phyloP scores from a whole-genome alignment of 2,797 vertebrate species.

The Halcyon chelicuti region DNA sequence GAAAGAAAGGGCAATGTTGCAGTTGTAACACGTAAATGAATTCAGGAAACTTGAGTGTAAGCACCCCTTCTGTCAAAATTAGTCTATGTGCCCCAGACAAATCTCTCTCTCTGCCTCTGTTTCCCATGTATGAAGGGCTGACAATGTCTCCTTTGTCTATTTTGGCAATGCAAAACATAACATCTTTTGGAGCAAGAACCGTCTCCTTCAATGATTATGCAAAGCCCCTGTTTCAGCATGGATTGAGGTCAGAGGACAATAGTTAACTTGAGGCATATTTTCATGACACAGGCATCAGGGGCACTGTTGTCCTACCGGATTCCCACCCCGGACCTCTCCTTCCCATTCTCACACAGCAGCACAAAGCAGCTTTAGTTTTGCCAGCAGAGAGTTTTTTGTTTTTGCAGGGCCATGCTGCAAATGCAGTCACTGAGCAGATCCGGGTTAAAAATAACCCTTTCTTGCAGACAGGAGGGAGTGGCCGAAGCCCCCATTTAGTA shows the following conservation, averaged over 20 bases:
- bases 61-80: neutral
- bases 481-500: neutral
- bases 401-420: neutral
- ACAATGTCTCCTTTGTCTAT: constrained; percentile 46
- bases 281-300: neutral
- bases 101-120: neutral
- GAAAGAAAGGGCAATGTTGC: neutral
- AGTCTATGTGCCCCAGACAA: neutral
- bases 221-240: constrained; percentile 7
- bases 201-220: constrained; percentile 17
- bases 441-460: constrained; percentile 22
- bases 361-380: constrained; percentile 29
- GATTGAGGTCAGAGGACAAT: constrained; percentile 51
- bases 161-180: constrained; percentile 28
- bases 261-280: constrained; percentile 29
- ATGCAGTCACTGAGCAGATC: neutral
- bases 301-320: neutral
- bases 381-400: neutral
- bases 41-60: neutral
- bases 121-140: constrained; percentile 12
- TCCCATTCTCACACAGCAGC: neutral
- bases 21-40: neutral
- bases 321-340: neutral
- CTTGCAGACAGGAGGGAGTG: neutral
- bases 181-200: neutral